These are phyloP conservation scores for Aegotheles bennettii DNA, from an alignment of 2,113 vertebrate species.

Conservation along the genomic window DNA sequence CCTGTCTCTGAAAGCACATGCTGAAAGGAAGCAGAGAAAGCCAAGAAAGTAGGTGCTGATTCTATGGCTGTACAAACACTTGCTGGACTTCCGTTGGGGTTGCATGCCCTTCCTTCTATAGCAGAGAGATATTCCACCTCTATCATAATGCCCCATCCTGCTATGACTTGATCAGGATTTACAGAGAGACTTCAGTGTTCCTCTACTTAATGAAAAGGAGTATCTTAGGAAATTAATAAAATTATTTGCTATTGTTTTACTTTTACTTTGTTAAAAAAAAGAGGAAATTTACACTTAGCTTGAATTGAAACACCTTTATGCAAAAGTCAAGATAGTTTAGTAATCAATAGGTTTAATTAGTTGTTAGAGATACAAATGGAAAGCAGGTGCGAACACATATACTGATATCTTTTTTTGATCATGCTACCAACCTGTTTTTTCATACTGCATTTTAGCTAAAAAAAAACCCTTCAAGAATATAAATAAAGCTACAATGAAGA, in stretches of 20 bases:
- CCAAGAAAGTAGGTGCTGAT: background rate
- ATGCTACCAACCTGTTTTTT: background rate
- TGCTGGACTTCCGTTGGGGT: background rate
- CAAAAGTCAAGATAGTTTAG: background rate
- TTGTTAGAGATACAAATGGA: background rate
- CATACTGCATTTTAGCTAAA: background rate
- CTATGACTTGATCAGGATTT: background rate
- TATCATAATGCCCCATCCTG: background rate
- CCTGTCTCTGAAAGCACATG: background rate
- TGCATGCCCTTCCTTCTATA: background rate
- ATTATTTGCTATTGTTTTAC: background rate
- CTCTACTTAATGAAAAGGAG: background rate
- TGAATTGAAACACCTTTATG: background rate
- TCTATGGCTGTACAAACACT: background rate
- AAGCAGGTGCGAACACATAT: background rate
- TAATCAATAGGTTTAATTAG: background rate
- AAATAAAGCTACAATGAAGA: background rate
- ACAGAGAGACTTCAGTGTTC: background rate
- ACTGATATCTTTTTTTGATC: background rate
- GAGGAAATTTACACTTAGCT: background rate
- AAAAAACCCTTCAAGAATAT: fast-evolving
- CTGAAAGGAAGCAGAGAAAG: background rate
- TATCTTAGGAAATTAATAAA: background rate
- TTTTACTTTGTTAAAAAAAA: background rate
- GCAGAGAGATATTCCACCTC: background rate